phyloP scores from a whole-genome alignment of 2,113 vertebrate genomes.

The Rhineura floridana region DNA sequence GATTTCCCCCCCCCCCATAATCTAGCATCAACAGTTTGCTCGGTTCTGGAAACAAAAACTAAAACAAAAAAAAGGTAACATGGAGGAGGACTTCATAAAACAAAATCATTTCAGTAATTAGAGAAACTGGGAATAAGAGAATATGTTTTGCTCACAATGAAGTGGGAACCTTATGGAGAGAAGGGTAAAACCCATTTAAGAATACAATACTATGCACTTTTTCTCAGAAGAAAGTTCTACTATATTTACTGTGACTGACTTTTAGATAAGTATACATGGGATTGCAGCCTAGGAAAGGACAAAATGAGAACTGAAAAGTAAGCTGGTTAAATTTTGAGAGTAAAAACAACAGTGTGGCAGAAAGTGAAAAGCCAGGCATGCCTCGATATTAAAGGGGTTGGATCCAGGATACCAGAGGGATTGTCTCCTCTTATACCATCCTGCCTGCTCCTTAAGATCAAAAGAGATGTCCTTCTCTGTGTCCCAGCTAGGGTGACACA shows the following conservation, averaged over 20 bases:
- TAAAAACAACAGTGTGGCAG: too few species aligned
- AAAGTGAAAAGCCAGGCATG: too few species aligned
- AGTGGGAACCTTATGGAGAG: background rate
- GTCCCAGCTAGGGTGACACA: too few species aligned
- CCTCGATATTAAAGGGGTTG: background rate
- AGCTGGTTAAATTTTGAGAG: background rate
- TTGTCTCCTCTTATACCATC: too few species aligned
- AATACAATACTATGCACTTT: background rate
- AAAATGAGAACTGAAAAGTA: background rate
- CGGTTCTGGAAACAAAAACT: background rate
- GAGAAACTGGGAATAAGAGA: background rate
- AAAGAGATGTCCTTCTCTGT: too few species aligned
- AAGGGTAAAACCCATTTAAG: too few species aligned
- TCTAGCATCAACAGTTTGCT: slow-evolving; percentile 4
- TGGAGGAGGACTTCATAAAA: background rate
- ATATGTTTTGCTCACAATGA: slow-evolving; percentile 5
- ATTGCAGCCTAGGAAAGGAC: background rate
- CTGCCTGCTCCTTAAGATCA: too few species aligned
- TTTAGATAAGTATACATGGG: too few species aligned
- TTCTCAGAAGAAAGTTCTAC: background rate
- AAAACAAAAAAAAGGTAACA: slow-evolving; percentile 3
- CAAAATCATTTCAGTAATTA: background rate
- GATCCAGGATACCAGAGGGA: too few species aligned
- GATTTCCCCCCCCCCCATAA: too few species aligned
- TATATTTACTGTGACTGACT: background rate